Evolutionary conservation across 2,113 vertebrate genomes (phyloP).

Genomic region (Panthera leo): DNA sequence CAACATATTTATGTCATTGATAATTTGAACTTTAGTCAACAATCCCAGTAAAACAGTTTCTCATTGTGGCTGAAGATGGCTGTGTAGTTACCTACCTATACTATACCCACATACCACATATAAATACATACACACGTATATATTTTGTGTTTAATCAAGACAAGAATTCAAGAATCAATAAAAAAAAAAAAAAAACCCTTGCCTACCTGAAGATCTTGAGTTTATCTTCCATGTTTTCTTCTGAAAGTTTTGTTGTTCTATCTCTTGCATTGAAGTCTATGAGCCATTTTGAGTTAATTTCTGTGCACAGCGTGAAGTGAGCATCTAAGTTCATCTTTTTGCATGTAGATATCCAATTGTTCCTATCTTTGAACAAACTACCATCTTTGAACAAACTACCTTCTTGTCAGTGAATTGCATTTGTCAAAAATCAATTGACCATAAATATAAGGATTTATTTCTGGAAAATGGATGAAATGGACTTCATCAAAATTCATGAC

Average conservation of each 20-base stretch:
- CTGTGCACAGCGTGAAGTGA: neutral
- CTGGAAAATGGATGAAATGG: neutral
- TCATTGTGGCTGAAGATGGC: neutral
- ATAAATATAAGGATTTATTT: constrained; percentile 15
- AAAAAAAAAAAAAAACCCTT: neutral
- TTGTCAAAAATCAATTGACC: neutral
- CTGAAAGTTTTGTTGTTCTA: neutral
- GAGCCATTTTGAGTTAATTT: constrained; percentile 37
- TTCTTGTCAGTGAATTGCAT: constrained; percentile 28
- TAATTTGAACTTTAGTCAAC: constrained; percentile 45
- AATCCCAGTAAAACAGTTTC: neutral
- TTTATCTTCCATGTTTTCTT: neutral
- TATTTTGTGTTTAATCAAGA: neutral
- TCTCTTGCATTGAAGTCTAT: neutral
- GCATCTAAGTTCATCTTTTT: neutral
- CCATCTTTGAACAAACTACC: neutral
- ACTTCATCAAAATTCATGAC: constrained; percentile 15
- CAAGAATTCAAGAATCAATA: constrained; percentile 22
- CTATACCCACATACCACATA: neutral
- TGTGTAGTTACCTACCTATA: neutral
- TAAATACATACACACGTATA: neutral
- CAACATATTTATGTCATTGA: constrained; percentile 70
- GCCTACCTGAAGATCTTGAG: constrained; percentile 9
- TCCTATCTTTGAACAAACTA: neutral
- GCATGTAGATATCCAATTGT: neutral